Evolutionary conservation across 2,888 invertebrate species (phyloP), one percentile per base, ranked within the genome.

Genomic region (Ferrisia virgata): DNA sequence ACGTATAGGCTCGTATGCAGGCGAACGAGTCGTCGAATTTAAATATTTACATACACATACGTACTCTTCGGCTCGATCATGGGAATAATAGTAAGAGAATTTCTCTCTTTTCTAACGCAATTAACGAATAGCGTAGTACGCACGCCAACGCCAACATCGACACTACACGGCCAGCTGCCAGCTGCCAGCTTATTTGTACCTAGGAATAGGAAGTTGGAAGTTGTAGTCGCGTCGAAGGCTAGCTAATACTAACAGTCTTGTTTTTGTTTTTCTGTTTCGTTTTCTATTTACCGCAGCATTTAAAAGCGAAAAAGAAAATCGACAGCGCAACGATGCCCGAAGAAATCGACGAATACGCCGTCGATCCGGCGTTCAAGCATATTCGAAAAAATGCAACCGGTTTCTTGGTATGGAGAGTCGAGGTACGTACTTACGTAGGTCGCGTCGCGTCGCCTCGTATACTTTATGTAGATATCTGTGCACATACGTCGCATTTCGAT

Each of bases 401-500:
- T 83, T 97, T 97, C 90, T 92, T 94, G 86, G 92, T 96, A 85
- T 97, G 97, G 97, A 93, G 93, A 89, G 92, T 97, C 86, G 95
- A 96, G 91, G 95, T 95, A 89, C 15, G 89, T 87, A 40, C 25
- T 25, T 78, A 2, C 22, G 5, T 13, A 22, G 39, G 5, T 79
- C 18, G 58, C 2, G 2, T 11, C 13, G 13, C 40, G 40, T 40
- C 22, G 8, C 31, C 58, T 40, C 76, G 5, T 6, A 53, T 11
- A 53, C 22, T 11, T 6, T 11, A 6, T 6, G 22, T 25, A 69
- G 25, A 25, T 22, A 69, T 69, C 6, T 6, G 31, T 69, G 22
- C 25, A 15, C 15, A 15, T 81, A 33, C 25, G 28, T 8, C 5
- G 36, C 6, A 8, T 4, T 47, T 4, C 6, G 6, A 8, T 13